phyloP scores from a whole-genome alignment of 1,140 invertebrate species.

The Stenopsyche tienmushanensis region DNA sequence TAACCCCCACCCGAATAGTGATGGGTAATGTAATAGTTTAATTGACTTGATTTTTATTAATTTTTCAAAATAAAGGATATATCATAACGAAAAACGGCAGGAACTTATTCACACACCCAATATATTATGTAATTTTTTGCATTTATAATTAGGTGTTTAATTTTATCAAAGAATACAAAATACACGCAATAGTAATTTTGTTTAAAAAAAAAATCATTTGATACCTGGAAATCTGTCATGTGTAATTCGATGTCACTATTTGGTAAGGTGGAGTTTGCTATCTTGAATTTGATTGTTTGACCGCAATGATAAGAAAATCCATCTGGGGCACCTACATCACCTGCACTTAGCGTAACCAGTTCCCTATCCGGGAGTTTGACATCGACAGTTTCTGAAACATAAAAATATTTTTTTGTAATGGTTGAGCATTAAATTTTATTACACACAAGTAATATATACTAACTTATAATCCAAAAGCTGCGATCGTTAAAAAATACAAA shows the following conservation, averaged over 20 bases:
- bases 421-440: conserved; percentile 9
- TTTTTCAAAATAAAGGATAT: too few relatives aligned
- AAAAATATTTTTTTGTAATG: too few relatives aligned
- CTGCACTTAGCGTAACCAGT: background rate
- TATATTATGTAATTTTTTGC: too few relatives aligned
- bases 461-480: background rate
- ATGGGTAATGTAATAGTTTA: too few relatives aligned
- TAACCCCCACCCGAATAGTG: too few relatives aligned
- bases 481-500: background rate
- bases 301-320: conserved; percentile 37
- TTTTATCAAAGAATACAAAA: too few relatives aligned
- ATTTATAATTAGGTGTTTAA: too few relatives aligned
- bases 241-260: background rate
- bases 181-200: too few relatives aligned
- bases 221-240: conserved; percentile 4
- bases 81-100: too few relatives aligned
- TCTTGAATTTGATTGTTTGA: background rate
- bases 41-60: too few relatives aligned
- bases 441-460: background rate
- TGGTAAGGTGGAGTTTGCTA: background rate
- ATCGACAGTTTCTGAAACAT: conserved; percentile 9
- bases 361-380: background rate
- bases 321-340: background rate
- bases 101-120: too few relatives aligned
- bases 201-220: too few relatives aligned